Base-by-base conservation (phyloP, 2,113 vertebrate genomes). In the Illadopsis cleaveri region DNA sequence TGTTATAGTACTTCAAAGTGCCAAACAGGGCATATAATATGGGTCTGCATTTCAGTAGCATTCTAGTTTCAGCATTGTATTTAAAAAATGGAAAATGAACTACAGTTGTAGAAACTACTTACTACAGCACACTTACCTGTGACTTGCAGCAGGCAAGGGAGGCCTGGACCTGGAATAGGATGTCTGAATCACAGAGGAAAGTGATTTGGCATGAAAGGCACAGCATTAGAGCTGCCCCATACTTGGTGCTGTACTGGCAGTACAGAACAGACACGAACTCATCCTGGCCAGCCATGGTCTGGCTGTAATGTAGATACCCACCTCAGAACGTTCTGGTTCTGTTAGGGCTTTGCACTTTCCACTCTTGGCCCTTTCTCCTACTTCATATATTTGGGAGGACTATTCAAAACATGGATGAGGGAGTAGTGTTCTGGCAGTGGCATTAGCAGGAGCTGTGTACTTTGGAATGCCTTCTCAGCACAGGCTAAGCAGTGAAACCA, bases 401-500 rank as follows among this genome's bases (percentile, higher is more conserved):
- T 82, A 27, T 69, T 72, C 40, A 68, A 78, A 90, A 60, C 5
- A 25, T 13, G 61, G 62, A 9, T 60, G 70, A 92, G 22, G n/a
- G 45, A 94, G 33, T 31, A 88, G 53, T 50, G 35, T 30, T 80
- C 66, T 89, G 82, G 45, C 85, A 93, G 37, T 50, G 50, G 35
- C 27, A 1, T 47, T 88, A 86, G 68, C 64, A 82, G 56, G 68
- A 89, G 60, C 28, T 90, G 64, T 83, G 40, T 90, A 47, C 68
- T 93, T 96, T 94, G 88, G 79, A 91, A 90, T 50, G 53, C 11
- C 79, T 77, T 82, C 85, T 85, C 87, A 87, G 65, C 65, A 76
- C 20, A 79, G 54, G 61, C 61, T 53, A 64, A 91, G 45, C 18
- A 87, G 45, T 69, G 70, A 88, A 94, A 96, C 87, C 22, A 2